Conservation (phyloP, 2,888 invertebrate genomes). For the Allophyes oxyacanthae region DNA sequence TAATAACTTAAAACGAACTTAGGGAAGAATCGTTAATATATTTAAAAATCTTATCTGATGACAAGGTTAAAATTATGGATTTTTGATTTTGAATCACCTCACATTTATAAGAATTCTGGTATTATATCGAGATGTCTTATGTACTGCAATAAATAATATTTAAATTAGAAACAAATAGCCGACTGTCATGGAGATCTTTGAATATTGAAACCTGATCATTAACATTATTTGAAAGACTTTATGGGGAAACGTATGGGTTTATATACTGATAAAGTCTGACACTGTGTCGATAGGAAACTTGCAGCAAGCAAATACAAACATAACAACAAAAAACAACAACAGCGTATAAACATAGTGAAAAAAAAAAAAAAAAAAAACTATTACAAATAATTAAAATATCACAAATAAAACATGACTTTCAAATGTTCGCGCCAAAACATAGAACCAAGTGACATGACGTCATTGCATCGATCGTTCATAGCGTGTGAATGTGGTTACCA, state of each 20-base stretch:
- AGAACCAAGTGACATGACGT: no score
- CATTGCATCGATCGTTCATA: no score
- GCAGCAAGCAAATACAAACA: no score
- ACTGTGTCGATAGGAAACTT: no score
- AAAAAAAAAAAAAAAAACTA: no score
- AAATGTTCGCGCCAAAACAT: no score
- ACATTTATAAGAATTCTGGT: conserved; percentile 25
- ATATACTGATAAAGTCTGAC: conserved; percentile 6
- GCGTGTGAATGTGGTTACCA: no score
- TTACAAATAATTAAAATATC: no score
- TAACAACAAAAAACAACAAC: no score
- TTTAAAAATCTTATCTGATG: conserved; percentile 51
- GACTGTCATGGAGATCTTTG: conserved; percentile 12
- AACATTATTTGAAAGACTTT: no score
- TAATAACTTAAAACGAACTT: conserved; percentile 34
- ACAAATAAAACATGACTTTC: no score
- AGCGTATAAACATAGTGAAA: no score
- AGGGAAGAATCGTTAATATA: conserved; percentile 31
- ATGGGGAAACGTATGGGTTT: conserved; percentile 9
- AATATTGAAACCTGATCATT: conserved; percentile 21
- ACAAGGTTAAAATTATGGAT: conserved; percentile 33
- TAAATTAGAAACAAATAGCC: conserved; percentile 16
- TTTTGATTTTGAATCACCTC: conserved; percentile 23
- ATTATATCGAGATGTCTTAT: conserved; percentile 29
- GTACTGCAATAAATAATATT: conserved; percentile 38